Percentiles rank a stretch among this genome's conserved stretches.
Evolutionary conservation across 92 coral and sea anemone species (phyloP).

Genomic region (Epizoanthus rinbou): DNA sequence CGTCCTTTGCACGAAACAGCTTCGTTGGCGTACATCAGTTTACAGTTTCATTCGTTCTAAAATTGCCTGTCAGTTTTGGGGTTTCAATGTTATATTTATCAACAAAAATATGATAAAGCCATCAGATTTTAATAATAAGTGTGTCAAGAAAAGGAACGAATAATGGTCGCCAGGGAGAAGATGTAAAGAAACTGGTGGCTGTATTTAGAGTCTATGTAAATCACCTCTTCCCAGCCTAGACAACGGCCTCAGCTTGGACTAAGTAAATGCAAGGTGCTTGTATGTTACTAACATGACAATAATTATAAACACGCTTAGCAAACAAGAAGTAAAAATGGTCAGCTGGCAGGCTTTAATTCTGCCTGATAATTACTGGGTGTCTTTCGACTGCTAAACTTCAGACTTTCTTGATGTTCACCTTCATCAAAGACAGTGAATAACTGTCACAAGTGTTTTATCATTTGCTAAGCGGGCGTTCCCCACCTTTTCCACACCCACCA

Average conservation of each 20-base stretch:
- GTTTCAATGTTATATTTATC: background rate
- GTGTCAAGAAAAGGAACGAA: slow-evolving; percentile 6
- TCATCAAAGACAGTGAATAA: no score
- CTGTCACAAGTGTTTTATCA: no score
- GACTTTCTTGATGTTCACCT: no score
- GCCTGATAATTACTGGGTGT: no score
- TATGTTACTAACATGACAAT: background rate
- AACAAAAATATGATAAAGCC: slow-evolving; percentile 29
- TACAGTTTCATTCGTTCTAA: background rate
- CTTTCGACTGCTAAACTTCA: no score
- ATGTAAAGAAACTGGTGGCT: slow-evolving; percentile 25
- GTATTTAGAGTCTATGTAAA: background rate
- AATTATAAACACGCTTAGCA: no score
- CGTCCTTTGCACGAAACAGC: no score
- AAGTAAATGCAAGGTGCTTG: background rate
- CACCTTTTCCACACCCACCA: no score
- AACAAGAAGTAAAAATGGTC: no score
- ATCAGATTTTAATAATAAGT: background rate
- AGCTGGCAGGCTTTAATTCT: no score
- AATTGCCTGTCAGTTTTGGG: background rate
- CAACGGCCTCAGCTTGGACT: background rate
- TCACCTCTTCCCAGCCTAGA: background rate
- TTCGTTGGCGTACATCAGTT: background rate
- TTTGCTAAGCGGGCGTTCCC: no score
- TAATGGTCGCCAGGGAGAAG: background rate